Evolutionary conservation across 2,888 invertebrate genomes (phyloP).

Genomic region (Gastracanthus pulcherrimus): DNA sequence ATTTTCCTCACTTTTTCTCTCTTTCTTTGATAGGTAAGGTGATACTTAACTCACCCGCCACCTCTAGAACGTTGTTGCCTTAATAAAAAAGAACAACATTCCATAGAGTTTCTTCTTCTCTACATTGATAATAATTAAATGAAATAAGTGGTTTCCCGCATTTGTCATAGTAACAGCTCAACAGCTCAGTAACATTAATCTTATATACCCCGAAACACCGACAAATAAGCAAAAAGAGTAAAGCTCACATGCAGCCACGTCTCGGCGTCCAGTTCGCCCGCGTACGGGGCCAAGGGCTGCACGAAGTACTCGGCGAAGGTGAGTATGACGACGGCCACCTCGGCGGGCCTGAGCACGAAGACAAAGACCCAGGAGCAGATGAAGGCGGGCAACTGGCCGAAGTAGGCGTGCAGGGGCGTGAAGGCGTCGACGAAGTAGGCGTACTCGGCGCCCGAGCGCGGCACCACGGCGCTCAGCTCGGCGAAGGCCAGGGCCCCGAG

Average conservation of each 20-base stretch:
- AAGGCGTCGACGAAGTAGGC: slow-evolving; percentile 88
- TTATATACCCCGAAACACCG: too few species aligned
- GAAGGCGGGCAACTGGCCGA: slow-evolving; percentile 87
- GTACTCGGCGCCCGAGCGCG: slow-evolving; percentile 90
- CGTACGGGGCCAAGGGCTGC: slow-evolving; percentile 81
- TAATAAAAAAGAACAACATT: too few species aligned
- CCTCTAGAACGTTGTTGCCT: too few species aligned
- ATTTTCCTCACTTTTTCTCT: too few species aligned
- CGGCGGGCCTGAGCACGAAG: slow-evolving; percentile 86
- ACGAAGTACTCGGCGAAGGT: slow-evolving; percentile 88
- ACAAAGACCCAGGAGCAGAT: slow-evolving; percentile 89
- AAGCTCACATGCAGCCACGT: slow-evolving; percentile 19
- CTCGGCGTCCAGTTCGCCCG: slow-evolving; percentile 74
- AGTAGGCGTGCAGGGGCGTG: slow-evolving; percentile 83
- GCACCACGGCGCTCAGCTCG: slow-evolving; percentile 88
- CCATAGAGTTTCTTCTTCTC: too few species aligned
- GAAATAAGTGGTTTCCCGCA: too few species aligned
- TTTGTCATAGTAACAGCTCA: too few species aligned
- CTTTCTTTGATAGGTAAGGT: too few species aligned
- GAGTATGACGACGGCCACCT: slow-evolving; percentile 87
- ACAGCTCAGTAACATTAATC: too few species aligned
- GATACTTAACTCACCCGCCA: too few species aligned
- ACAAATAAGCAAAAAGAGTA: neutral
- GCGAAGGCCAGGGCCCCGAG: slow-evolving; percentile 90
- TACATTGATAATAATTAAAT: too few species aligned